phyloP scores from a whole-genome alignment of 2,113 vertebrate genomes.

The Antigone vipio region DNA sequence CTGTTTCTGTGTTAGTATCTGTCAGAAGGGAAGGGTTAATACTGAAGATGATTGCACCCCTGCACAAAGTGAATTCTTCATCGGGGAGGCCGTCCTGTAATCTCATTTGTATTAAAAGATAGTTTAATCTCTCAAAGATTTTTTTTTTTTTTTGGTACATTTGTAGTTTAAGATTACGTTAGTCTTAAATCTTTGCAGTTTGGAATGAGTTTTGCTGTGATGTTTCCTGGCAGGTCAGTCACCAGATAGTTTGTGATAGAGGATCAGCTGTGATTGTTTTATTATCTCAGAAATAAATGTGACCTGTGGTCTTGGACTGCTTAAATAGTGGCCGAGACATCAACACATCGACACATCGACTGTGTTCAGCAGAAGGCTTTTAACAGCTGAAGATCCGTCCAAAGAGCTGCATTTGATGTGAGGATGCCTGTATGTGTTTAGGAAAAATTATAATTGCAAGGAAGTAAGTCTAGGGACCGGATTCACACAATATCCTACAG shows the following conservation, averaged over 20 bases:
- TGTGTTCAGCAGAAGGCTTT: background rate
- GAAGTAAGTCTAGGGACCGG: background rate
- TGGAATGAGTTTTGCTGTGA: background rate
- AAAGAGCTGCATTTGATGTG: background rate
- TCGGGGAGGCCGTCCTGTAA: background rate
- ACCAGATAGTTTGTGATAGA: background rate
- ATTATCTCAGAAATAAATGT: background rate
- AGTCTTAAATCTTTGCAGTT: background rate
- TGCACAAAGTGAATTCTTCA: background rate
- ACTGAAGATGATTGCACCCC: background rate
- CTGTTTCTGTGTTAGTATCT: background rate
- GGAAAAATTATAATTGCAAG: background rate
- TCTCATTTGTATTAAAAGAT: background rate
- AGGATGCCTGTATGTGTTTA: background rate
- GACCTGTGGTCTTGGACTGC: background rate
- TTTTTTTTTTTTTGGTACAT: background rate
- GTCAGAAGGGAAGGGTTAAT: background rate
- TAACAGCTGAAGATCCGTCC: no score
- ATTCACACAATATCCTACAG: background rate
- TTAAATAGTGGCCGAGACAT: background rate
- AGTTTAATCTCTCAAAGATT: background rate
- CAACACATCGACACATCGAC: background rate
- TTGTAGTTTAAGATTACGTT: background rate
- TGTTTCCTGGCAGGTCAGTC: background rate
- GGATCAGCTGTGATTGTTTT: background rate